phyloP scores from a whole-genome alignment of 2,113 vertebrate genomes.

The Edolisoma coerulescens region DNA sequence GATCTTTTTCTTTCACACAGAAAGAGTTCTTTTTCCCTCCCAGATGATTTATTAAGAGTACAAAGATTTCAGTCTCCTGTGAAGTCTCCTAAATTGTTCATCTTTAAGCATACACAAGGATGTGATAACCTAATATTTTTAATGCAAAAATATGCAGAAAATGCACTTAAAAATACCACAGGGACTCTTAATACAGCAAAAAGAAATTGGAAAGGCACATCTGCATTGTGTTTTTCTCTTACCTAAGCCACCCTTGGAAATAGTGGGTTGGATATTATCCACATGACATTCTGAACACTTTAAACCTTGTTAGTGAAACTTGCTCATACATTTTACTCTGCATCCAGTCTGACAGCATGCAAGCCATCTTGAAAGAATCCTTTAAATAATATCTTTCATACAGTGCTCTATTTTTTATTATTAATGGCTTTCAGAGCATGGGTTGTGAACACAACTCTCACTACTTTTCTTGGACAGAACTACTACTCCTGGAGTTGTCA shows the following conservation, averaged over 20 bases:
- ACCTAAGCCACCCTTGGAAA: not conserved
- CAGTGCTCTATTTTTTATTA: conserved; percentile 24
- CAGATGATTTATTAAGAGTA: conserved; percentile 23
- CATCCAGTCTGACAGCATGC: not conserved
- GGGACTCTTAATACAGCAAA: not conserved
- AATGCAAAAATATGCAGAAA: conserved; percentile 50
- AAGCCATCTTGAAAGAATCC: not conserved
- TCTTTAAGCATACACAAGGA: conserved; percentile 5
- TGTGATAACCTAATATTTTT: conserved; percentile 41
- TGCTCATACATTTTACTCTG: not conserved
- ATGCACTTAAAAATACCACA: conserved; percentile 6
- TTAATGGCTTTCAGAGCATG: conserved; percentile 16
- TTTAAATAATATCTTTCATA: conserved; percentile 1
- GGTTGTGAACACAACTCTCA: not conserved
- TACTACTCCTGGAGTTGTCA: conserved; percentile 23
- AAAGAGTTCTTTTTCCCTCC: not conserved
- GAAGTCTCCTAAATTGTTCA: conserved; percentile 3
- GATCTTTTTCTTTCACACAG: not conserved
- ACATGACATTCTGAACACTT: not conserved
- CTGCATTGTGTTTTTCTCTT: conserved; percentile 37
- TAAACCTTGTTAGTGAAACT: conserved; percentile 2
- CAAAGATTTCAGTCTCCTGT: conserved; percentile 18
- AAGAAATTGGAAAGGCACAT: not conserved
- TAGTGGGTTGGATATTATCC: not conserved
- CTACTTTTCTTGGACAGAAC: conserved; percentile 34